phyloP scores from a whole-genome alignment of 2,888 invertebrate species.

The Andrena haemorrhoa region DNA sequence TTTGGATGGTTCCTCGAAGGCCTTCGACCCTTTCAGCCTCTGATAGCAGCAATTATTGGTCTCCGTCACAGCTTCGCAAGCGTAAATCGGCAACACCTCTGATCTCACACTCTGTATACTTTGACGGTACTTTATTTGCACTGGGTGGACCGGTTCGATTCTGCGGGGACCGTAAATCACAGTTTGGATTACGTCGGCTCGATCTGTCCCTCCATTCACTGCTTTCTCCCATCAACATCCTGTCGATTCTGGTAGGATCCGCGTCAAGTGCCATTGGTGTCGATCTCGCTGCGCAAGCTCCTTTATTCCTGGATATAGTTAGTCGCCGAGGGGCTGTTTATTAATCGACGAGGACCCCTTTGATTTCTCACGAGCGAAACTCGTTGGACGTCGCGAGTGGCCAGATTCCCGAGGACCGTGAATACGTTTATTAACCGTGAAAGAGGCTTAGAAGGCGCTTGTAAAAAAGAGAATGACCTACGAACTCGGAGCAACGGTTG shows the following conservation, averaged over 20 bases:
- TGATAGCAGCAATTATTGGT: background rate
- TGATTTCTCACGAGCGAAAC: background rate
- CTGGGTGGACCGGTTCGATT: slow-evolving; percentile 73
- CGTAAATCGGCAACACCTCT: background rate
- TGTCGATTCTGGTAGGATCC: background rate
- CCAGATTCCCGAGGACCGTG: slow-evolving; percentile 20
- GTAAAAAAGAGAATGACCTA: slow-evolving; percentile 52
- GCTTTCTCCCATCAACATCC: background rate
- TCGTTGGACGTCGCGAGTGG: background rate
- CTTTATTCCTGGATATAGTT: background rate
- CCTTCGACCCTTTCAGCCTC: too few species aligned
- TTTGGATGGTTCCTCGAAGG: background rate
- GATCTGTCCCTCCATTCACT: slow-evolving; percentile 70
- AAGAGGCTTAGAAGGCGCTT: slow-evolving; percentile 36
- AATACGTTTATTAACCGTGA: slow-evolving; percentile 51
- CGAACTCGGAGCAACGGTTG: slow-evolving; percentile 32
- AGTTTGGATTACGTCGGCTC: slow-evolving; percentile 71
- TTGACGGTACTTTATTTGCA: slow-evolving; percentile 70
- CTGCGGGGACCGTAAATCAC: slow-evolving; percentile 77
- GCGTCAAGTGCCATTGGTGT: background rate
- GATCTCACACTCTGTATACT: slow-evolving; percentile 11
- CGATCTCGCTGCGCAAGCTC: background rate
- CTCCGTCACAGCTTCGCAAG: background rate
- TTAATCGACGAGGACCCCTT: background rate
- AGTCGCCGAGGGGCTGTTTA: background rate